Percentiles rank a stretch among this genome's conserved stretches.
phyloP scores from a whole-genome alignment of 2,888 invertebrate genomes.

The Drosophila flavopinicola region DNA sequence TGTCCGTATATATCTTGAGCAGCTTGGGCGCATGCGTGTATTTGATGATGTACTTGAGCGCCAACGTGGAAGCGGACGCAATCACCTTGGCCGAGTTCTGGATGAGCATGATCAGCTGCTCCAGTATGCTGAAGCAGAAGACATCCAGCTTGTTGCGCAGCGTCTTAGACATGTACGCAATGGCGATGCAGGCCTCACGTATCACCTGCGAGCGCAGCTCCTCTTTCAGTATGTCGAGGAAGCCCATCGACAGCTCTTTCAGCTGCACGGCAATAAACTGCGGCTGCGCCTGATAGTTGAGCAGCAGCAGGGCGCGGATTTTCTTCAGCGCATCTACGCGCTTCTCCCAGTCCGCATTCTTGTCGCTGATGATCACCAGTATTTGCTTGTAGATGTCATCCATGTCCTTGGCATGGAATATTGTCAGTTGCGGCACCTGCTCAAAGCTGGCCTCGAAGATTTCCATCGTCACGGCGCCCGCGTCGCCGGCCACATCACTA shows the following conservation, averaged over 20 bases:
- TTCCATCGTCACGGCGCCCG: slow-evolving; percentile 95
- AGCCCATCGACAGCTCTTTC: slow-evolving; percentile 91
- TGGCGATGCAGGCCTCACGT: slow-evolving; percentile 97
- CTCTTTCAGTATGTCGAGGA: slow-evolving; percentile 93
- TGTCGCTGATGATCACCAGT: slow-evolving; percentile 90
- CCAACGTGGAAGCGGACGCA: slow-evolving; percentile 93
- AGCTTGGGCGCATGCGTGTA: slow-evolving; percentile 92
- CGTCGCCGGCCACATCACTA: slow-evolving; percentile 84
- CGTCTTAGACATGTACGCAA: slow-evolving; percentile 95
- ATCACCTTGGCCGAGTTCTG: slow-evolving; percentile 98
- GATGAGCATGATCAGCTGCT: slow-evolving; percentile 93
- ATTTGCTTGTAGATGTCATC: slow-evolving; percentile 92
- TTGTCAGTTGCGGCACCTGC: slow-evolving; percentile 91
- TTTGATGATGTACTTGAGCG: slow-evolving; percentile 94
- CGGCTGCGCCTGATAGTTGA: slow-evolving; percentile 90
- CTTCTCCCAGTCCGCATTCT: slow-evolving; percentile 96
- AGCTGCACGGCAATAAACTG: slow-evolving; percentile 89
- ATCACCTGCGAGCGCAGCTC: slow-evolving; percentile 94
- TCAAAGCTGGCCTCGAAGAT: slow-evolving; percentile 94
- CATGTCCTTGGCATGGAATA: slow-evolving; percentile 93
- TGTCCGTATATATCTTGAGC: slow-evolving; percentile 91
- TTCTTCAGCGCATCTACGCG: slow-evolving; percentile 95
- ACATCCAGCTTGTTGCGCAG: slow-evolving; percentile 93
- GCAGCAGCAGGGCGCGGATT: slow-evolving; percentile 91
- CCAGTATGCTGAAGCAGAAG: slow-evolving; percentile 93